Evolutionary conservation across 2,888 invertebrate genomes (phyloP).

Genomic region (Tetragonisca angustula): DNA sequence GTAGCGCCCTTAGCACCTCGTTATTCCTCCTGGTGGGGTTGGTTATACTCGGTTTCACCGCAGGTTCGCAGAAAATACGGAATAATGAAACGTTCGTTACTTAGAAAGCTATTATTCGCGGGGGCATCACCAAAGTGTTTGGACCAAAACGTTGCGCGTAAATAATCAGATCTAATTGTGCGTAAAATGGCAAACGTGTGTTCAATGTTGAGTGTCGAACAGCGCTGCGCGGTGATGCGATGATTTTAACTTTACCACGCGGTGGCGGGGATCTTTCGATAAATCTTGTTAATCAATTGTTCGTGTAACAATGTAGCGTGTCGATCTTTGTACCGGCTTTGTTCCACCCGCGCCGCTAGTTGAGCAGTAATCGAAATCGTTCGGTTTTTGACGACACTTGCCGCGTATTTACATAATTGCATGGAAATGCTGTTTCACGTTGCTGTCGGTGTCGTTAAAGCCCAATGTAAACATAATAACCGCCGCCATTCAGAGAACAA

Average conservation of each 20-base stretch:
- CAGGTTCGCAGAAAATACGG: conserved; percentile 7
- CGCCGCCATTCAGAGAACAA: neutral
- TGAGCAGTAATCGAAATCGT: conserved; percentile 24
- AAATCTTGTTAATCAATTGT: neutral
- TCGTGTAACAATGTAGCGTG: neutral
- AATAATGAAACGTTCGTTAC: conserved; percentile 7
- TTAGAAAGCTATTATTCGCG: conserved; percentile 12
- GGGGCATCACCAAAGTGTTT: neutral
- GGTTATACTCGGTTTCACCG: neutral
- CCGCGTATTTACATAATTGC: conserved; percentile 26
- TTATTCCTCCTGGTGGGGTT: neutral
- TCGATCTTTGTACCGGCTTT: neutral
- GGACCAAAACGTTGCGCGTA: neutral
- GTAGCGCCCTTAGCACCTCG: neutral
- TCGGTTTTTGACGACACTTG: neutral
- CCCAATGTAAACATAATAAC: conserved; percentile 24
- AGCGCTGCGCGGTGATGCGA: neutral
- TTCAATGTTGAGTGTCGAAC: neutral
- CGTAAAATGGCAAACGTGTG: neutral
- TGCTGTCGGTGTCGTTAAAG: neutral
- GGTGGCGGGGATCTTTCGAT: neutral
- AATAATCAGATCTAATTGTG: conserved; percentile 2
- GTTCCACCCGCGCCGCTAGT: neutral
- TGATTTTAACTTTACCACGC: neutral
- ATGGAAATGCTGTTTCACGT: neutral